These are phyloP conservation scores for Ormyrus pomaceus DNA, from an alignment of 2,888 invertebrate genomes.

Conservation along the genomic window DNA sequence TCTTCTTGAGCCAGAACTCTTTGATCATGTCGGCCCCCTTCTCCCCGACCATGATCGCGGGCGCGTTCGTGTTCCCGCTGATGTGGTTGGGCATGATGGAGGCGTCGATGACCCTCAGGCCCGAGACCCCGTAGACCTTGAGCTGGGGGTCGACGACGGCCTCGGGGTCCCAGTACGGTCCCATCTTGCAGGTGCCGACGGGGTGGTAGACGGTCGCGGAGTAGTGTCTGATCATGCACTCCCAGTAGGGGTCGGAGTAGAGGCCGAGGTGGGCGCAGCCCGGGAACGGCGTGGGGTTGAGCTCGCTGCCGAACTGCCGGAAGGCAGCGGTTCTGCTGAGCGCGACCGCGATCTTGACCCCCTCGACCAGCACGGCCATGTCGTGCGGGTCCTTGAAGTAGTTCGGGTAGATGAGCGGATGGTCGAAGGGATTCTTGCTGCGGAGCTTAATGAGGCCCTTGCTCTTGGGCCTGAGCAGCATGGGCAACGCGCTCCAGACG, in stretches of 20 bases:
- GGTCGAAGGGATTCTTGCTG: slow-evolving; percentile 89
- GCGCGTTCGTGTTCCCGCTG: slow-evolving; percentile 91
- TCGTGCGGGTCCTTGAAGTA: slow-evolving; percentile 91
- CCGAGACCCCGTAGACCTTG: slow-evolving; percentile 87
- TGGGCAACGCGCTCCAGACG: slow-evolving; percentile 90
- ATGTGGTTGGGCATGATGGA: slow-evolving; percentile 92
- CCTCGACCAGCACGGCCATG: slow-evolving; percentile 87
- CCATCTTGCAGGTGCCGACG: slow-evolving; percentile 93
- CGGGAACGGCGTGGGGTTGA: slow-evolving; percentile 85
- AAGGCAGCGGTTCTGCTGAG: slow-evolving; percentile 89
- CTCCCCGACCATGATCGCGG: slow-evolving; percentile 92
- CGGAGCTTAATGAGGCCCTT: slow-evolving; percentile 88
- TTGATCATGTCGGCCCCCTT: slow-evolving; percentile 93
- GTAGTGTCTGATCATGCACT: slow-evolving; percentile 89
- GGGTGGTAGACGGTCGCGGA: slow-evolving; percentile 92
- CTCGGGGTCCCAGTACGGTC: slow-evolving; percentile 88
- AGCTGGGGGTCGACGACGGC: slow-evolving; percentile 90
- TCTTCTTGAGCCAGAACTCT: slow-evolving; percentile 82
- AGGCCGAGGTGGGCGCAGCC: slow-evolving; percentile 83
- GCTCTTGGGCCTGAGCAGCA: slow-evolving; percentile 90
- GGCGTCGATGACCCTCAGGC: slow-evolving; percentile 88
- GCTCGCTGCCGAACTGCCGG: slow-evolving; percentile 83
- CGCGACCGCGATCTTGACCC: slow-evolving; percentile 89
- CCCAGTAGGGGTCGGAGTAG: slow-evolving; percentile 88
- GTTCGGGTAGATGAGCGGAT: slow-evolving; percentile 94